These are phyloP conservation scores for Drosophila sulfurigaster DNA, from an alignment of 1,140 invertebrate species.

Conservation along the genomic window DNA sequence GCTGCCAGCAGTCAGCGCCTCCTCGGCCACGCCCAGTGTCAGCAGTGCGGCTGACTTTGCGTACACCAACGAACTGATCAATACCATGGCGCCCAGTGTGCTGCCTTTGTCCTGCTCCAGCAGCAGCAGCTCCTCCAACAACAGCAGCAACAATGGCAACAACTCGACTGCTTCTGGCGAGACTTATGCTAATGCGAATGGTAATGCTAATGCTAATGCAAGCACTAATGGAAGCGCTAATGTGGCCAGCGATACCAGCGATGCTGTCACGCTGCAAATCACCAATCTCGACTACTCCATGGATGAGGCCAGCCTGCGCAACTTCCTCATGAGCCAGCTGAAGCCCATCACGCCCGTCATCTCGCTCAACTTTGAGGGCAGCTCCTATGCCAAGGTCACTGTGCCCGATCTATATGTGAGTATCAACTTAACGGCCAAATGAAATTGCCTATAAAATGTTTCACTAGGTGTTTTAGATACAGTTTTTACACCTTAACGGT, in stretches of 20 bases:
- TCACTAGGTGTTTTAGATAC: too few species aligned
- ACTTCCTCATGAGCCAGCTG: slow-evolving; percentile 75
- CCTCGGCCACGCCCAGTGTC: background rate
- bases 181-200: background rate
- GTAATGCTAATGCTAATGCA: slow-evolving; percentile 12
- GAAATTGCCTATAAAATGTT: too few species aligned
- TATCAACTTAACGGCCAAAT: background rate
- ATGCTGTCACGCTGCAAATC: slow-evolving; percentile 78
- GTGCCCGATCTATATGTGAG: slow-evolving; percentile 83
- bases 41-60: slow-evolving; percentile 11
- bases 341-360: slow-evolving; percentile 83
- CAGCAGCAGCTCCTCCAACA: slow-evolving; percentile 13
- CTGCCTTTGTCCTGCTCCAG: background rate
- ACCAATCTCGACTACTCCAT: slow-evolving; percentile 83
- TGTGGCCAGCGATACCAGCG: slow-evolving; percentile 41
- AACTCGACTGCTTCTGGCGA: background rate
- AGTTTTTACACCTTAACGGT: too few species aligned
- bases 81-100: slow-evolving; percentile 27
- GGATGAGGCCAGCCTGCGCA: slow-evolving; percentile 74
- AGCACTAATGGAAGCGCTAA: slow-evolving; percentile 21
- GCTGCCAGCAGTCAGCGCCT: background rate
- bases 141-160: background rate
- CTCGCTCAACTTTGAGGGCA: slow-evolving; percentile 78
- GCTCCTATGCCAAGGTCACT: slow-evolving; percentile 79
- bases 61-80: slow-evolving; percentile 24